Percentiles rank a stretch among this genome's conserved stretches.
Evolutionary conservation across 2,113 vertebrate species (phyloP).

Genomic region (Mormyrus lacerda): DNA sequence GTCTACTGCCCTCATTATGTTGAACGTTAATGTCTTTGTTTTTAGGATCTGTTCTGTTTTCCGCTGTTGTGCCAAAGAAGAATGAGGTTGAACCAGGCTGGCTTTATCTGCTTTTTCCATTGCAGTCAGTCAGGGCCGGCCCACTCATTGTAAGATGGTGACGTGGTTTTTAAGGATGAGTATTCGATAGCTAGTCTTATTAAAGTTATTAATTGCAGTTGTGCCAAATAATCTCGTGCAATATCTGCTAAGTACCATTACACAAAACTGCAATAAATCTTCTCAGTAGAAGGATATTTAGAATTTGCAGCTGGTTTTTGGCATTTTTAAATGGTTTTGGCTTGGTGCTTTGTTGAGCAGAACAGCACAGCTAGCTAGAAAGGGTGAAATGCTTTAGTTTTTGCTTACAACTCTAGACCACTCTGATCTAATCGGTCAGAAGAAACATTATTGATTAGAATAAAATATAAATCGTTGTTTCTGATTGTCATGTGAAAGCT

Average conservation of each 20-base stretch:
- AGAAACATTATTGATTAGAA: not conserved
- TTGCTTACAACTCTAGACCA: not conserved
- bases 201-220: not conserved
- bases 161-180: not conserved
- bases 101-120: not conserved
- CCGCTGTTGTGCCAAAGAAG: not conserved
- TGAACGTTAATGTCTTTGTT: not conserved
- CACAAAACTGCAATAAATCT: not conserved
- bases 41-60: not conserved
- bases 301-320: not conserved
- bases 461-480: not conserved
- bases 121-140: not conserved
- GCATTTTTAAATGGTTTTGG: not conserved
- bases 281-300: not conserved
- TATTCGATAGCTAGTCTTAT: not conserved
- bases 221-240: not conserved
- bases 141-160: not conserved
- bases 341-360: not conserved
- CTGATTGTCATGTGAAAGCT: not conserved
- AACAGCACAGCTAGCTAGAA: not conserved
- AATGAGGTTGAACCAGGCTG: not conserved
- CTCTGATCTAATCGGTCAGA: not conserved
- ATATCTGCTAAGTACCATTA: not conserved
- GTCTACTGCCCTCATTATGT: not conserved
- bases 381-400: not conserved